Evolutionary conservation across 2,888 invertebrate species (phyloP).

Genomic region (Megalurothrips usitatus): DNA sequence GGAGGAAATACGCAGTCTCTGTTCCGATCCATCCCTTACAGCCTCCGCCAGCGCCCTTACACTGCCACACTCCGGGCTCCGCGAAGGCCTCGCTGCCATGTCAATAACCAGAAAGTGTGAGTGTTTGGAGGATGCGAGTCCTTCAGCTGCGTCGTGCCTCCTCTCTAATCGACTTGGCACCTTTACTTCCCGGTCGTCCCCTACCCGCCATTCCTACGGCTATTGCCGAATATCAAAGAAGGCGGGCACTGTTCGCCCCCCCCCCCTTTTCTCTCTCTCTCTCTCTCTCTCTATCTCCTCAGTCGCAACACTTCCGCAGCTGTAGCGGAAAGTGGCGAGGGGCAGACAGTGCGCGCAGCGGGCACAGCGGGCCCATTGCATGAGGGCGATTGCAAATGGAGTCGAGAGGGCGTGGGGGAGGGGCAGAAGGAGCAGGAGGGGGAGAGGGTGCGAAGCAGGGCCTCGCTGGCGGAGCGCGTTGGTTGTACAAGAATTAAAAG

Average conservation of each 20-base stretch:
- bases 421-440: not conserved
- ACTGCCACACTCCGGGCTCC: too few species aligned
- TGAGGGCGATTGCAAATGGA: conserved; percentile 18
- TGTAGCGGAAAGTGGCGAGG: not conserved
- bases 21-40: too few species aligned
- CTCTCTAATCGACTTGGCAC: conserved; percentile 11
- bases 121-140: not conserved
- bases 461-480: not conserved
- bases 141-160: not conserved
- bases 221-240: not conserved
- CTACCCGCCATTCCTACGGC: not conserved
- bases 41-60: too few species aligned
- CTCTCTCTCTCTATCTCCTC: not conserved
- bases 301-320: not conserved
- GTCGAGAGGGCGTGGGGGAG: not conserved
- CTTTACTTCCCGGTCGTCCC: not conserved
- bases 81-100: too few species aligned
- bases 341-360: not conserved
- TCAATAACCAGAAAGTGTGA: too few species aligned
- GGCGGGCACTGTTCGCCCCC: not conserved
- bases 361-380: not conserved
- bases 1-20: too few species aligned
- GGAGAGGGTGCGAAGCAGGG: not conserved
- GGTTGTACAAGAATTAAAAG: not conserved
- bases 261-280: not conserved